phyloP scores from a whole-genome alignment of 2,797 vertebrate genomes.

The Tangara arthus region DNA sequence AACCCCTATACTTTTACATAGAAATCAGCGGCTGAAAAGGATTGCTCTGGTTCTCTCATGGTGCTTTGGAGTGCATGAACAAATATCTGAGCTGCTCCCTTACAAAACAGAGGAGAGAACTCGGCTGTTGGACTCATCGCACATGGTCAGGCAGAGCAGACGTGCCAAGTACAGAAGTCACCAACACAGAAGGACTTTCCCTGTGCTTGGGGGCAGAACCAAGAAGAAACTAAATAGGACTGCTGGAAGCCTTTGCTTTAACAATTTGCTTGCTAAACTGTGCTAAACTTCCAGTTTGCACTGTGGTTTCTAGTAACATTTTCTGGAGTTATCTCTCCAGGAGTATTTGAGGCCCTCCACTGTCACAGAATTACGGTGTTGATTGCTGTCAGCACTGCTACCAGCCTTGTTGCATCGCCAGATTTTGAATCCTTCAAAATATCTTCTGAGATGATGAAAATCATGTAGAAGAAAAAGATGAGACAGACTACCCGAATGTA shows the following conservation, averaged over 20 bases:
- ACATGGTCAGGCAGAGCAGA: accelerated
- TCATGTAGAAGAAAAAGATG: not conserved
- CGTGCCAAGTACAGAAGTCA: not conserved
- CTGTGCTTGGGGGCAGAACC: not conserved
- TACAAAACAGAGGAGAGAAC: not conserved
- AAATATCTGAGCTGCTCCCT: not conserved
- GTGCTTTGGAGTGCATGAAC: not conserved
- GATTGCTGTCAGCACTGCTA: not conserved
- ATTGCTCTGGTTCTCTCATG: not conserved
- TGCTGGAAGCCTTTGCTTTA: not conserved
- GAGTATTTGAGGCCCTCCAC: not conserved
- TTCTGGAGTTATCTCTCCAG: not conserved
- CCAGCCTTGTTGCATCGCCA: not conserved
- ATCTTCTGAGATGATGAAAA: not conserved
- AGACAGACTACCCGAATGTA: not conserved
- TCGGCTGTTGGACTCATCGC: accelerated
- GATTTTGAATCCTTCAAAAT: not conserved
- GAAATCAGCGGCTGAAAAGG: not conserved
- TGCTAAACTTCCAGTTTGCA: not conserved
- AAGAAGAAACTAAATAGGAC: not conserved
- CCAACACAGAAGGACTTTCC: not conserved
- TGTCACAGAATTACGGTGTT: not conserved
- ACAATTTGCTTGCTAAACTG: not conserved
- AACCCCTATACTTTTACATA: not conserved
- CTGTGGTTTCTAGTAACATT: not conserved